Evolutionary conservation across 37 sponge, comb jelly and placozoan species (phyloP).

Genomic region (Eunapius fragilis): DNA sequence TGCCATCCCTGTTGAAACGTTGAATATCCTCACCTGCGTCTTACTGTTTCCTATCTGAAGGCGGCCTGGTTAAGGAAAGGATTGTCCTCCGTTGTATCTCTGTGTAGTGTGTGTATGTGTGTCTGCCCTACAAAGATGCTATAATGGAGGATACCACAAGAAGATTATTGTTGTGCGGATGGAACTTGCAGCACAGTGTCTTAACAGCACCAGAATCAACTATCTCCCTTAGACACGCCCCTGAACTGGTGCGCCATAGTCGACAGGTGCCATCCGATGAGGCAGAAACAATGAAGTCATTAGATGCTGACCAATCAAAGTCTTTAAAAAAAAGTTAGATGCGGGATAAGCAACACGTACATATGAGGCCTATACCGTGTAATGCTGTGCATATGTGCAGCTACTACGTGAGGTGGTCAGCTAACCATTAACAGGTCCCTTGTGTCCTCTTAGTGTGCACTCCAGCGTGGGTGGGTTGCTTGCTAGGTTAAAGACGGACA

Average conservation of each 20-base stretch:
- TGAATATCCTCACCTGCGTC: constrained; percentile 79
- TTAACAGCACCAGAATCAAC: constrained; percentile 42
- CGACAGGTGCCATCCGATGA: constrained; percentile 87
- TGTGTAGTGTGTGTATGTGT: neutral
- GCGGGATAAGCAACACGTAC: neutral
- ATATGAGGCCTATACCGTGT: neutral
- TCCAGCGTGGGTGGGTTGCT: constrained; percentile 74
- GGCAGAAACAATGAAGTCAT: constrained; percentile 80
- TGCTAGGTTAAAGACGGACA: constrained; percentile 70
- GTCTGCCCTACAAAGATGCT: neutral
- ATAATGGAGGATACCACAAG: constrained; percentile 69
- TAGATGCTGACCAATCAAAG: constrained; percentile 87
- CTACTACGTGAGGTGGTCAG: neutral
- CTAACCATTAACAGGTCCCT: constrained; percentile 72
- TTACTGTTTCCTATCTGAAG: constrained; percentile 80
- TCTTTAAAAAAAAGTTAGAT: constrained; percentile 33
- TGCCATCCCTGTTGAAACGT: constrained; percentile 87
- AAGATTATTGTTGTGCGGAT: constrained; percentile 66
- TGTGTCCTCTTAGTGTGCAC: constrained; percentile 75
- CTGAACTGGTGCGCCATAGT: constrained; percentile 74
- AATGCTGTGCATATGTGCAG: no score
- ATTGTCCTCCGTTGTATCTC: neutral
- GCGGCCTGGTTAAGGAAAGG: neutral
- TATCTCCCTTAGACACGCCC: constrained; percentile 73
- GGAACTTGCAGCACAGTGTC: constrained; percentile 59